phyloP scores from a whole-genome alignment of 1,140 invertebrate genomes.

The Platyscapa corneri region DNA sequence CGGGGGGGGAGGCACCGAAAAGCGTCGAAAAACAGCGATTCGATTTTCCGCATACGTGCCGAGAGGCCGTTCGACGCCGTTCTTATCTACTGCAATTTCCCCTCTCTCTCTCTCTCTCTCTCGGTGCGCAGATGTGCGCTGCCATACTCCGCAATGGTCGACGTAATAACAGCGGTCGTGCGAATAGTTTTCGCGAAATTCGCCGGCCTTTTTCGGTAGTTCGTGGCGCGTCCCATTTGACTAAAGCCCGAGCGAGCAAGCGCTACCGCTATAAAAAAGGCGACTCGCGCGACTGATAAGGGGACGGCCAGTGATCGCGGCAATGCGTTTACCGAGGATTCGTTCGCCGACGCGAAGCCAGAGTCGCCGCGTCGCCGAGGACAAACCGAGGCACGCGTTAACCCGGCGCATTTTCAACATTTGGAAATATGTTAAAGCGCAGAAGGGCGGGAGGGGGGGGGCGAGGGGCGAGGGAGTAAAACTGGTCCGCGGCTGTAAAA shows the following conservation, averaged over 20 bases:
- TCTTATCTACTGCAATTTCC: not conserved
- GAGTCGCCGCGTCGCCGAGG: not conserved
- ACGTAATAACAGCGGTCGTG: too few relatives aligned
- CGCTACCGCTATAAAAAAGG: too few relatives aligned
- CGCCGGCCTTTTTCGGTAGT: too few relatives aligned
- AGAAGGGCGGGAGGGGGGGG: not conserved
- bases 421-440: not conserved
- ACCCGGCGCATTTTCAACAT: not conserved
- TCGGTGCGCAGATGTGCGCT: not conserved
- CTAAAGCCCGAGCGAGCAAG: too few relatives aligned
- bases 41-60: conserved; percentile 32
- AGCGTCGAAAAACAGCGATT: conserved; percentile 41
- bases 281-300: too few relatives aligned
- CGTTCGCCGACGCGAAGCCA: too few relatives aligned
- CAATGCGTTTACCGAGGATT: too few relatives aligned
- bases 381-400: not conserved
- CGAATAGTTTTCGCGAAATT: not conserved
- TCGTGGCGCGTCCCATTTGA: too few relatives aligned
- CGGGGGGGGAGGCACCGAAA: not conserved
- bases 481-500: not conserved
- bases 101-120: not conserved
- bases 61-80: too few relatives aligned
- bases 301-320: too few relatives aligned
- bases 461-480: not conserved
- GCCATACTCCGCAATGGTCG: not conserved